Base-by-base conservation (phyloP, 2,113 vertebrate species). In the Pleuronectes platessa region DNA sequence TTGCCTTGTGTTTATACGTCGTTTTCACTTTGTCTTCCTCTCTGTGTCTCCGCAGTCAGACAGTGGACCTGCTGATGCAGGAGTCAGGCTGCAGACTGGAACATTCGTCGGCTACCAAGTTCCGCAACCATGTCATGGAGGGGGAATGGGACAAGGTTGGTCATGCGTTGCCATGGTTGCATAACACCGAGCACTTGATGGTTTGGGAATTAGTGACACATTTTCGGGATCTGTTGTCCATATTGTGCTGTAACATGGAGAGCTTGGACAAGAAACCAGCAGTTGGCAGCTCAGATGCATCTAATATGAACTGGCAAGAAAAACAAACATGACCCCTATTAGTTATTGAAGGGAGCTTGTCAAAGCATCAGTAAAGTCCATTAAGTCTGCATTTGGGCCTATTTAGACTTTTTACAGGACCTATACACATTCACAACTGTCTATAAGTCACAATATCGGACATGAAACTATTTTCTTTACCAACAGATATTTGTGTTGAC, bases 21-120 rank as follows among this genome's bases (percentile, higher is more conserved):
- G 49, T 42, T 24, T 73, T 82, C 76, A 84, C 76, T 31, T 65
- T 70, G 55, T 65, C 61, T 69, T 53, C 51, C 23, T 31, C 31
- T 75, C 20, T 85, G 7, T 84, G 59, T 89, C 68, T 88, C 68
- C 89, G 92, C 95, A 99, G 98, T 97, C 98, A 99, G 94, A 99
- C 98, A 87, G 98, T 99, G 95, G 98, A 99, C 94, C 94, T 99
- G 94, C 96, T 99, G 93, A 99, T 99, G 98, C 98, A 99, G 97
- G 98, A 99, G 90, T 99, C 98, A 75, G 98, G 98, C 95, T 99
- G 98, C 95, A 96, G 97, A 93, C 96, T 99, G 94, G 98, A 99
- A 93, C 97, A 99, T 94, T 94, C 98, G 81, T 97, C 98, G 91
- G 98, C 98, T 86, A 97, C 97, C 92, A 99, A 97, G 94, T 99